Evolutionary conservation across 2,888 invertebrate genomes (phyloP).

Genomic region (Nycteola revayana): DNA sequence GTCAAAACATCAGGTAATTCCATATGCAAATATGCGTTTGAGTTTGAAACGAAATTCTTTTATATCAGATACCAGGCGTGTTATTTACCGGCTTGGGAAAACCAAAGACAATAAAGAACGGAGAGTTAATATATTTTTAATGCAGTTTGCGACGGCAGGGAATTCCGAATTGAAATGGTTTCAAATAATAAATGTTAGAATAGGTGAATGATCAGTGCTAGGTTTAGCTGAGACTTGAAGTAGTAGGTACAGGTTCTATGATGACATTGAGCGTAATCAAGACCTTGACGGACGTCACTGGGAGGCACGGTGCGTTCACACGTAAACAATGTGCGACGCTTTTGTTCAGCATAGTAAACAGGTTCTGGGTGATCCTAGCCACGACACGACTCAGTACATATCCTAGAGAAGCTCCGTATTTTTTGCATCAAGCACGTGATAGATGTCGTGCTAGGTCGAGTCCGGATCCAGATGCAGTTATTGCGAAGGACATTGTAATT

Average conservation of each 20-base stretch:
- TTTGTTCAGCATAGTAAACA: conserved; percentile 43
- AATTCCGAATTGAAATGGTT: conserved; percentile 38
- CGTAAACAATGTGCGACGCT: conserved; percentile 56
- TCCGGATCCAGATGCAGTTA: conserved; percentile 31
- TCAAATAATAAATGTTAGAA: conserved; percentile 6
- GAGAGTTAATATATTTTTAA: conserved; percentile 44
- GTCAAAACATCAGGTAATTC: conserved; percentile 50
- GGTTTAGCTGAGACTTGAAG: background rate
- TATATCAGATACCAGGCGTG: conserved; percentile 22
- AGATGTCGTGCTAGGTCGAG: conserved; percentile 25
- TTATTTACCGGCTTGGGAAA: conserved; percentile 41
- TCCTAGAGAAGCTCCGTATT: conserved; percentile 63
- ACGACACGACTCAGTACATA: conserved; percentile 46
- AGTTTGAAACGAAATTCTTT: conserved; percentile 44
- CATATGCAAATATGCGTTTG: conserved; percentile 49
- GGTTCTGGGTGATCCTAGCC: conserved; percentile 41
- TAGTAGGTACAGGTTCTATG: conserved; percentile 12
- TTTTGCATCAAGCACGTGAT: conserved; percentile 39
- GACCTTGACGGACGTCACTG: conserved; percentile 56
- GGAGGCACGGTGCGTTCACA: conserved; percentile 47
- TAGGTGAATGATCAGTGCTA: background rate
- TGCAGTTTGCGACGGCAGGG: conserved; percentile 42
- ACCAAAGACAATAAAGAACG: conserved; percentile 44
- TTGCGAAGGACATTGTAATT: conserved; percentile 34
- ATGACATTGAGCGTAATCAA: conserved; percentile 49